Conservation (phyloP, 1,140 invertebrate species). For the Drosophila insularis region DNA sequence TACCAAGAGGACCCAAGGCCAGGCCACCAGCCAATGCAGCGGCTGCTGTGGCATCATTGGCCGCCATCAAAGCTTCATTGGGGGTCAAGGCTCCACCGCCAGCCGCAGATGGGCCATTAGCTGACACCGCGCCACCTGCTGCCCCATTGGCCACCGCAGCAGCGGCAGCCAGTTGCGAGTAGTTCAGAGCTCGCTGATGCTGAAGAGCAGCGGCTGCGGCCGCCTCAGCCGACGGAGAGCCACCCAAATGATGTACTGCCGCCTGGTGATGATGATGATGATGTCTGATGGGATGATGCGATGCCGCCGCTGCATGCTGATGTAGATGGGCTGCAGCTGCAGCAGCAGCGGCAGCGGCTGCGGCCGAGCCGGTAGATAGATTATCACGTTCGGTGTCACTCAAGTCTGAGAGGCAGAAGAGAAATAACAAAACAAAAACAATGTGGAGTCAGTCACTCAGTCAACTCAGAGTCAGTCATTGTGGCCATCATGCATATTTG, state of each 20-base stretch:
- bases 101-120: slow-evolving; percentile 49
- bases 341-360: slow-evolving; percentile 65
- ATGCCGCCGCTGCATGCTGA: slow-evolving; percentile 61
- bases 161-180: slow-evolving; percentile 86
- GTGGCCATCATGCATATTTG: slow-evolving; percentile 31
- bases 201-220: slow-evolving; percentile 82
- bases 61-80: slow-evolving; percentile 68
- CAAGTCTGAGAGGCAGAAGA: slow-evolving; percentile 83
- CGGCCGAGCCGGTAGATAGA: slow-evolving; percentile 73
- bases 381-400: slow-evolving; percentile 82
- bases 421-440: slow-evolving; percentile 84
- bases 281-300: slow-evolving; percentile 56
- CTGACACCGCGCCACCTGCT: slow-evolving; percentile 48
- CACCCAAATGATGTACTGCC: slow-evolving; percentile 61
- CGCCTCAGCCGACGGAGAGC: slow-evolving; percentile 58
- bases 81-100: slow-evolving; percentile 65
- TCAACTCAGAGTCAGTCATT: slow-evolving; percentile 32
- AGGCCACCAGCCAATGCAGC: slow-evolving; percentile 80
- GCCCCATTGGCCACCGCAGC: slow-evolving; percentile 83
- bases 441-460: slow-evolving; percentile 67
- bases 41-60: slow-evolving; percentile 79
- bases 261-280: slow-evolving; percentile 64
- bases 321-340: slow-evolving; percentile 69
- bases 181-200: slow-evolving; percentile 88
- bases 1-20: slow-evolving; percentile 77